A percentile compares a stretch with the other conserved stretches of the same genome.
Conservation (phyloP, 2,888 invertebrate genomes). For the Drosophila anomelani region DNA sequence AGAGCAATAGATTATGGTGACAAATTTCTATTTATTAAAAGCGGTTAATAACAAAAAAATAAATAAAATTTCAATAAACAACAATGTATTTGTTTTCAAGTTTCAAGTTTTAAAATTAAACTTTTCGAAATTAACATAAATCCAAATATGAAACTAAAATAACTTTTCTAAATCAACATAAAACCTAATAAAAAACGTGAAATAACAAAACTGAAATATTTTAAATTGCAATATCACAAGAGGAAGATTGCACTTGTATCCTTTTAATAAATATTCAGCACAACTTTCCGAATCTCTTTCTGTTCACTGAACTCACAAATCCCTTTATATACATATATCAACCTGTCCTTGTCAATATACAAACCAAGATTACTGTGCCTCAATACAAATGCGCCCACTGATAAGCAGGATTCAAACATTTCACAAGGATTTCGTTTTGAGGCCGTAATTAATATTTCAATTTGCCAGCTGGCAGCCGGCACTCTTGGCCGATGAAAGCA, state of each 20-base stretch:
- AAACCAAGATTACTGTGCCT: neutral
- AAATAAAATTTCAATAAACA: neutral
- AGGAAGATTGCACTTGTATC: neutral
- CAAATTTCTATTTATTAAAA: neutral
- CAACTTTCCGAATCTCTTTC: neutral
- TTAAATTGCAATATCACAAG: neutral
- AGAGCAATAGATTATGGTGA: neutral
- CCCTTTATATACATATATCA: neutral
- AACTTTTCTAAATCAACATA: neutral
- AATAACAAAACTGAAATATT: neutral
- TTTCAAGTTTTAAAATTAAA: neutral
- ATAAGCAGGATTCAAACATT: constrained; percentile 5
- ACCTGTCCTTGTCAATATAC: neutral
- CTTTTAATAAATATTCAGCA: neutral
- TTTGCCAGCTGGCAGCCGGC: neutral
- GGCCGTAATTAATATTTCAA: constrained; percentile 23
- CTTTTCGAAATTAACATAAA: neutral
- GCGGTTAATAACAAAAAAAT: neutral
- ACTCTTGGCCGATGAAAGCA: neutral
- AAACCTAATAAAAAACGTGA: neutral
- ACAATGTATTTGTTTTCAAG: neutral
- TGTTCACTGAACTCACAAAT: neutral
- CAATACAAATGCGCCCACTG: neutral
- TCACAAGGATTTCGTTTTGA: neutral
- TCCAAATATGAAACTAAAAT: neutral